Evolutionary conservation across 1,140 invertebrate species (phyloP), one percentile per base, ranked within the genome.

Genomic region (Oreohelix idahoensis): DNA sequence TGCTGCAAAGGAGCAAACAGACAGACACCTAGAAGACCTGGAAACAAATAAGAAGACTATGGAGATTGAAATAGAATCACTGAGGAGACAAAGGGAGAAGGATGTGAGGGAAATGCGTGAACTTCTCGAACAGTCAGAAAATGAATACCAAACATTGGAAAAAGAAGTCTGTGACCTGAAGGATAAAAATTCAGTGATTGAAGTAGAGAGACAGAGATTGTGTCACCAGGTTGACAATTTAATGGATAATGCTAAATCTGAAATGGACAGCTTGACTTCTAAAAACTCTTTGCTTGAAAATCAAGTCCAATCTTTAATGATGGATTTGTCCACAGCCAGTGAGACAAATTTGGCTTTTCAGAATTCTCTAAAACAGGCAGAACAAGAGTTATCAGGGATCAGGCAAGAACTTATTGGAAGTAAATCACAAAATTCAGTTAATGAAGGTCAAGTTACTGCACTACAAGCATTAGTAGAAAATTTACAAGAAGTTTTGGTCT

Each of bases 191-290:
- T 49, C 66, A 58, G 66, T 69, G 15, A n/a, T 49, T 73, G 79
- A 81, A 38, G 66, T 69, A 45, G 79, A 81, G 70, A 71, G 69
- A 11, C 23, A 73, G 2, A 32, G 36, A 45, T 69, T 81, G 5
- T 51, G 69, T 73, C 53, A 32, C 4, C 79, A 81, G 36, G 10
- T 81, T 5, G 79, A 81, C n/a, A 42, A 10, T 42, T 80, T n/a
- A 32, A 80, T 39, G 5, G 66, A 69, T 23, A 29, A 39, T 32
- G 35, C 35, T 11, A 66, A 29, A n/a, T n/a, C 49, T 45, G 66
- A 81, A 51, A 45, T 29, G 38, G 42, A 49, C 32, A 36, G 15
- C 17, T 45, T 73, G n/a, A 74, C 38, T 39, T n/a, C 8, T n/a
- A 35, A 29, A 23, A 73, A 53, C 8, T 11, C 66, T 17, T 8